phyloP scores from a whole-genome alignment of 2,888 invertebrate genomes.

The Chloromyia formosa region DNA sequence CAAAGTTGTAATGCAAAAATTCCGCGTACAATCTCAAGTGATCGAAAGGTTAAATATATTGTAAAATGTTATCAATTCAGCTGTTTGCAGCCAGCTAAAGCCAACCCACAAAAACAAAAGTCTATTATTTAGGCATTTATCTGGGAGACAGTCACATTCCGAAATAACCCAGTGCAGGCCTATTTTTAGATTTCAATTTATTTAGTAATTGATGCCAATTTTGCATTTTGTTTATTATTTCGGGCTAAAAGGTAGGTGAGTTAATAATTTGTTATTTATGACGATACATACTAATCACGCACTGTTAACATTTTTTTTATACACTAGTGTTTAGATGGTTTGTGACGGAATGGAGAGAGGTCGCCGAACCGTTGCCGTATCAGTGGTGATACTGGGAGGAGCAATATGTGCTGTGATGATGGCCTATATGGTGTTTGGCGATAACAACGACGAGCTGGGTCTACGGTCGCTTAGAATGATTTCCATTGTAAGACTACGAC shows the following conservation, averaged over 20 bases:
- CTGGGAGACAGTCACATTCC: too few relatives aligned
- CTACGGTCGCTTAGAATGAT: slow-evolving; percentile 61
- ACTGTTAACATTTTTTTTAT: too few relatives aligned
- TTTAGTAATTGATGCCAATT: not conserved
- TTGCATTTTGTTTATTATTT: slow-evolving; percentile 4
- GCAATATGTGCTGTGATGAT: slow-evolving; percentile 60
- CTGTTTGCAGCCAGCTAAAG: too few relatives aligned
- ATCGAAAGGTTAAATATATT: too few relatives aligned
- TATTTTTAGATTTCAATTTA: slow-evolving; percentile 22
- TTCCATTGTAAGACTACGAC: slow-evolving; percentile 57
- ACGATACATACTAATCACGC: too few relatives aligned
- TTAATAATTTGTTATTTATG: not conserved
- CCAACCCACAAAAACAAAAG: too few relatives aligned
- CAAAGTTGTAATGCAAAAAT: too few relatives aligned
- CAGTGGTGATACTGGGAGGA: slow-evolving; percentile 59
- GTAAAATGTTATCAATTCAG: too few relatives aligned
- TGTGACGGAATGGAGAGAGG: slow-evolving; percentile 33
- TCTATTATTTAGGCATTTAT: too few relatives aligned
- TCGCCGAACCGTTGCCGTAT: slow-evolving; percentile 59
- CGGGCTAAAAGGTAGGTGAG: not conserved
- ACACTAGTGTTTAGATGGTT: slow-evolving; percentile 31
- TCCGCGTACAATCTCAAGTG: too few relatives aligned
- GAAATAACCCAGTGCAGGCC: not conserved
- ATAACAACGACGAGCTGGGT: slow-evolving; percentile 60
- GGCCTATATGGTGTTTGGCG: slow-evolving; percentile 62